Evolutionary conservation across 2,113 vertebrate species (phyloP).

Genomic region (Dinomys branickii): DNA sequence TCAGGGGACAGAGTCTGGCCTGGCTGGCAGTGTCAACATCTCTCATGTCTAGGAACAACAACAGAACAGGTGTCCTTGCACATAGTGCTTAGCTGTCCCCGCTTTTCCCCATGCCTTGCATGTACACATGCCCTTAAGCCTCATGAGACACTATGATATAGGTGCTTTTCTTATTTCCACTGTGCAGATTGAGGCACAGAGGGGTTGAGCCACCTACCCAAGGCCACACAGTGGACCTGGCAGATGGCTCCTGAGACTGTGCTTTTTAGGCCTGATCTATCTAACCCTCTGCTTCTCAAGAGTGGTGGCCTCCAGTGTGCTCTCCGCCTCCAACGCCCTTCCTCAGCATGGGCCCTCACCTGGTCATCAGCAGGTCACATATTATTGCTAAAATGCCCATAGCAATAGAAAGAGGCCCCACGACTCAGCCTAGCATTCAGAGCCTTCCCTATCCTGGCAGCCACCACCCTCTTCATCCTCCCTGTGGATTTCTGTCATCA

Average conservation of each 20-base stretch:
- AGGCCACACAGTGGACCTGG: not conserved
- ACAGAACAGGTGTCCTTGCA: accelerated
- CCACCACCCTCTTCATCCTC: not conserved
- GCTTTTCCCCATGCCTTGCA: not conserved
- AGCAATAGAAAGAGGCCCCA: not conserved
- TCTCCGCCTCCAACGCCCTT: not conserved
- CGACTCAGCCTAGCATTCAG: not conserved
- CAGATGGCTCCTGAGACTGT: not conserved
- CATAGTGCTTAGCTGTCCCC: accelerated
- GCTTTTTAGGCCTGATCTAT: not conserved
- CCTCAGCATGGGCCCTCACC: not conserved
- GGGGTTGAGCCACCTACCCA: not conserved
- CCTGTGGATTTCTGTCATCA: no score
- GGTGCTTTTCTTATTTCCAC: not conserved
- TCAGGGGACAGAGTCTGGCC: not conserved
- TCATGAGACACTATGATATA: accelerated
- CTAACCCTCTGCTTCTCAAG: not conserved
- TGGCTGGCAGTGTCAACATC: not conserved
- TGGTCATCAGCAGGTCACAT: accelerated
- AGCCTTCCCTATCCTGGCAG: not conserved
- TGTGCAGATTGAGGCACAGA: not conserved
- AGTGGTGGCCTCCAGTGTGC: not conserved
- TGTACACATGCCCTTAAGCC: not conserved
- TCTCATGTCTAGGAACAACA: no score
- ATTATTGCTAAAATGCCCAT: accelerated